A percentile compares a stretch with the other conserved stretches of the same genome.
These are phyloP conservation scores for Drosophila melanogaster DNA, from an alignment of 1,140 invertebrate species.

Conservation along the genomic window DNA sequence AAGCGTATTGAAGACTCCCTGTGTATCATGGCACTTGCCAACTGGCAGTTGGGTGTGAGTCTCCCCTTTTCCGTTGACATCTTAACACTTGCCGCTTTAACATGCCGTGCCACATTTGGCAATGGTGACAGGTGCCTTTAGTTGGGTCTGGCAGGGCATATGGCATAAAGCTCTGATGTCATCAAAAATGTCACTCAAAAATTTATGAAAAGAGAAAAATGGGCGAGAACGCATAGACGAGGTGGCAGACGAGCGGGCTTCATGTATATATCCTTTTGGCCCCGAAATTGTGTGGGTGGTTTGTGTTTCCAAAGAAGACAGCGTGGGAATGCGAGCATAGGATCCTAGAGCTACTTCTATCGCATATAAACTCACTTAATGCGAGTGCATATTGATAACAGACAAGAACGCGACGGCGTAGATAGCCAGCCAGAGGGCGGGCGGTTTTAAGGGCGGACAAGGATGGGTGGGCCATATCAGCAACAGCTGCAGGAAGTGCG, in stretches of 20 bases:
- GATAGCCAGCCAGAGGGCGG: neutral
- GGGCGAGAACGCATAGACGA: slow-evolving; percentile 47
- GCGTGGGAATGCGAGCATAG: slow-evolving; percentile 46
- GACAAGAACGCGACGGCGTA: slow-evolving; percentile 43
- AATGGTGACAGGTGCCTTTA: slow-evolving; percentile 81
- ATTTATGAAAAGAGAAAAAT: slow-evolving; percentile 76
- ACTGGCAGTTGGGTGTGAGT: neutral
- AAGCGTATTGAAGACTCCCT: slow-evolving; percentile 36
- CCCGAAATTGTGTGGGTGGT: slow-evolving; percentile 3
- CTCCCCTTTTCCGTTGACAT: slow-evolving; percentile 57
- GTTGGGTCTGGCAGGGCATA: slow-evolving; percentile 64
- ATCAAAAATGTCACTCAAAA: slow-evolving; percentile 83
- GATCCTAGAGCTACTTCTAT: slow-evolving; percentile 48
- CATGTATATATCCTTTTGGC: neutral
- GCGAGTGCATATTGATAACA: slow-evolving; percentile 76
- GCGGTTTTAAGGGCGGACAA: neutral
- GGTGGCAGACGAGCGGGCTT: slow-evolving; percentile 4
- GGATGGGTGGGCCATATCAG: slow-evolving; percentile 50
- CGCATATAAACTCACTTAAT: slow-evolving; percentile 74
- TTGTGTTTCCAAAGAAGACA: slow-evolving; percentile 6
- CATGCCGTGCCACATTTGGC: slow-evolving; percentile 76
- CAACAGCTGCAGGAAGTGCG: slow-evolving; percentile 78
- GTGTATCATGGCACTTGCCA: neutral
- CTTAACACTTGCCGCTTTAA: slow-evolving; percentile 79
- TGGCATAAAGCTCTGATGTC: slow-evolving; percentile 76